Base-by-base conservation (phyloP, 2,113 vertebrate genomes). In the Tragelaphus scriptus region DNA sequence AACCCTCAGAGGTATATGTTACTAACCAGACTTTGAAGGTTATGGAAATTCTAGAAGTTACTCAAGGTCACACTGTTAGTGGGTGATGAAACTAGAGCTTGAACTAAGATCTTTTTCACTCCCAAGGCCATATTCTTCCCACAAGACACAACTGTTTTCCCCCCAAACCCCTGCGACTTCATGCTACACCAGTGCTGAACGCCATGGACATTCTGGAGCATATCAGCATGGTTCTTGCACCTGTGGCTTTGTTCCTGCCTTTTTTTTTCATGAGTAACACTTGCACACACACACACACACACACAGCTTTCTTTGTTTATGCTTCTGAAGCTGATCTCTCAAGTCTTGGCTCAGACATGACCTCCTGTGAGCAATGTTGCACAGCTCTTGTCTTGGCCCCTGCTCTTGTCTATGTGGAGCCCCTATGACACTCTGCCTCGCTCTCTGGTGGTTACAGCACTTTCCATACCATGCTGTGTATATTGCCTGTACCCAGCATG, bases 131-230 rank as follows among this genome's bases (percentile, higher is more conserved):
- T 32, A 2, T 4, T 32, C 44, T 77, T 59, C 36, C n/a, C 19
- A 28, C 13, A 2, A 3, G 44, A 2, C 1, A 30, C 13, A 8
- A 4, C 28, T 88, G 61, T 68, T 30, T 53, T 13, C 19, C 14
- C 28, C 12, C 11, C 25, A 12, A 14, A 1, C 4, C 26, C 58
- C 15, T 0, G 14, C 0, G 32, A 21, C 14, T 15, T 63, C 4
- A 7, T 63, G 28, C 36, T 59, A 55, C 49, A 49, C 49, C 47
- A 51, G 3, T 63, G 13, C 26, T 28, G 82, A 88, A 28, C 44
- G 14, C 6, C 7, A 51, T 49, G 19, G 3, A 32, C 12, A 17
- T 81, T 92, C 26, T 30, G 59, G 90, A 92, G 40, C 44, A 87
- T n/a, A 14, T 40, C 1, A 10, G 40, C 79, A 26, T 55, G 4